Conservation (phyloP, 2,113 vertebrate species). For the Pygoscelis adeliae region DNA sequence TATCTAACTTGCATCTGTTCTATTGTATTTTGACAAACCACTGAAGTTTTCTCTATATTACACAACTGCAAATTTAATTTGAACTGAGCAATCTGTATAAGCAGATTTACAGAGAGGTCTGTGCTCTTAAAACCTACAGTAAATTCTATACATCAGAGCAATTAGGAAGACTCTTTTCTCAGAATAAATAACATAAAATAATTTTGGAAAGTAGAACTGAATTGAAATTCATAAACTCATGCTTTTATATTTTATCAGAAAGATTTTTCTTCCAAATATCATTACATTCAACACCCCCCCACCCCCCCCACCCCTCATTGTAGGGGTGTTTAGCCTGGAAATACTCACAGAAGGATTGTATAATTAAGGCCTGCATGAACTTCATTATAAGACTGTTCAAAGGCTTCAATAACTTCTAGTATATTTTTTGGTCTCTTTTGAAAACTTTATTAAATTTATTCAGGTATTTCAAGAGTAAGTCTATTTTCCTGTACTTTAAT, state of each 20-base stretch:
- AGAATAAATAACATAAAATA: neutral
- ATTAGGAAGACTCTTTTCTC: neutral
- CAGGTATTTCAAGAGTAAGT: neutral
- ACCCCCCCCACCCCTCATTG: neutral
- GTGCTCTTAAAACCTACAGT: neutral
- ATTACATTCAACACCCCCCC: neutral
- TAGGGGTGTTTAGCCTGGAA: neutral
- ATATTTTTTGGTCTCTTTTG: neutral
- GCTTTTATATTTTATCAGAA: neutral
- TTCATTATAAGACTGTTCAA: neutral
- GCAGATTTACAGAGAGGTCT: neutral
- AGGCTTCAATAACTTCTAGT: neutral
- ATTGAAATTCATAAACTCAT: neutral
- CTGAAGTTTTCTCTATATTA: neutral
- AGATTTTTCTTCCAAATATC: neutral
- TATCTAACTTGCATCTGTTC: neutral
- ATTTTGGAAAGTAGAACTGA: neutral
- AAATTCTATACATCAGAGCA: neutral
- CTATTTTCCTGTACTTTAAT: conserved; percentile 2
- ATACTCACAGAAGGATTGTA: neutral
- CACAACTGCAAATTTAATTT: neutral
- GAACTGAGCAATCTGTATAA: neutral
- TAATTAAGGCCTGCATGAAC: neutral
- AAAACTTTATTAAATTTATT: neutral
- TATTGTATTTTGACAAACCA: neutral